Base-by-base conservation (phyloP, 2,113 vertebrate genomes). In the Psettodes erumei region DNA sequence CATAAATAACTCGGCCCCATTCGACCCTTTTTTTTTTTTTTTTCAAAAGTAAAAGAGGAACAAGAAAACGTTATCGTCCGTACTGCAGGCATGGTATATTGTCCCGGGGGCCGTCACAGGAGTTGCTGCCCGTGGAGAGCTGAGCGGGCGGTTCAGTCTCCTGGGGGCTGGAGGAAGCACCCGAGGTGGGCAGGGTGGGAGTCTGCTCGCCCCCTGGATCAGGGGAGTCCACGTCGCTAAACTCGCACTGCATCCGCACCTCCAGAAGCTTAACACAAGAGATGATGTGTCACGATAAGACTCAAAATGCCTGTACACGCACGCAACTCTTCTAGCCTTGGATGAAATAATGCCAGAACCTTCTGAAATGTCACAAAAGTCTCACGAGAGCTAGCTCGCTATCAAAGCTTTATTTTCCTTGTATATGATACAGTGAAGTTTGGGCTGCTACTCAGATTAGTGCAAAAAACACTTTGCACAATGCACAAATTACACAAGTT, bases 61-160 rank as follows among this genome's bases (percentile, higher is more conserved):
- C 15, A 42, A 37, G 32, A 51, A 27, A 50, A 19, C 6, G 0
- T 21, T 23, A 43, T n/a, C 2, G n/a, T 62, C 70, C 93, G 55
- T 94, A 99, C 98, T 95, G 97, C 82, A 99, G 95, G 88, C 96
- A 98, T 27, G 98, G 95, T 27, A 97, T 94, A 62, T 97, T 97
- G 91, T 99, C 96, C 38, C 96, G 95, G 81, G 95, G 93, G 10
- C 96, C 96, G 18, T 98, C 97, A 18, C 94, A 95, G 9, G 97
- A 96, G 91, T 93, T 97, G 91, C 94, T 96, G 69, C 95, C 96
- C 61, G 96, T 95, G 50, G 96, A 95, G 7, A 95, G 93, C 84
- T 96, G 96, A 38, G 93, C 32, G 18, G 77, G 81, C 11, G 84
- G 94, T 61, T 93, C 93, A 4, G 86, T 77, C 79, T 96, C 94